Evolutionary conservation across 2,113 vertebrate genomes (phyloP), one percentile per base, ranked within the genome.

Genomic region (Archocentrus centrarchus): DNA sequence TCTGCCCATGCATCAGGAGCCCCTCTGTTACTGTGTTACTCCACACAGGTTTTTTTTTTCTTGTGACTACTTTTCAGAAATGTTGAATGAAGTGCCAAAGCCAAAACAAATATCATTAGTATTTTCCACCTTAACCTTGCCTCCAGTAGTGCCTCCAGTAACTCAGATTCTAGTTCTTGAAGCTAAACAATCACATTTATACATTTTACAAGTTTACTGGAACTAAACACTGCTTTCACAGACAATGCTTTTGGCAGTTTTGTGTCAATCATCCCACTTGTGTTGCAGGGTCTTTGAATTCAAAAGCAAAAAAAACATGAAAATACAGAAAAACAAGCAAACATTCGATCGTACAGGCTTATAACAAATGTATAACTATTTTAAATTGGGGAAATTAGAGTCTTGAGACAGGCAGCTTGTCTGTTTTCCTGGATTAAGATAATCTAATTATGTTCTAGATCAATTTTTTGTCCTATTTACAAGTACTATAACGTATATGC

Each of bases 241-340:
- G 81, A 68, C 22, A 18, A 27, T 18, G 66, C 75, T 70, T 87
- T 68, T 62, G 44, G 70, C 62, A 27, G 35, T 73, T 77, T 27
- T 18, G 6, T 73, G 62, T 77, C 58, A 82, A 41, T 77, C 68
- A 60, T 39, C 4, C 59, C 32, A 68, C 20, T 44, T 68, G 59
- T 39, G 53, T 7, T 11, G 39, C 27, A 27, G 35, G 6, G 37
- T 17, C 14, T 63, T 78, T 2, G 35, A 66, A 17, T 53, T 32
- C 18, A n/a, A 7, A 24, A 30, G 11, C 50, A 7, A 14, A 68
- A 47, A 18, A 27, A 27, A 3, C 6, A 8, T 53, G 20, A 53
- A 70, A 13, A 73, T 13, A 53, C 24, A 0, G 3, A 2, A 47
- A 53, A 53, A 50, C 24, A 24, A 53, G 5, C 30, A 7, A 1